phyloP scores from a whole-genome alignment of 2,888 invertebrate species.

The Micoletzkya japonica region DNA sequence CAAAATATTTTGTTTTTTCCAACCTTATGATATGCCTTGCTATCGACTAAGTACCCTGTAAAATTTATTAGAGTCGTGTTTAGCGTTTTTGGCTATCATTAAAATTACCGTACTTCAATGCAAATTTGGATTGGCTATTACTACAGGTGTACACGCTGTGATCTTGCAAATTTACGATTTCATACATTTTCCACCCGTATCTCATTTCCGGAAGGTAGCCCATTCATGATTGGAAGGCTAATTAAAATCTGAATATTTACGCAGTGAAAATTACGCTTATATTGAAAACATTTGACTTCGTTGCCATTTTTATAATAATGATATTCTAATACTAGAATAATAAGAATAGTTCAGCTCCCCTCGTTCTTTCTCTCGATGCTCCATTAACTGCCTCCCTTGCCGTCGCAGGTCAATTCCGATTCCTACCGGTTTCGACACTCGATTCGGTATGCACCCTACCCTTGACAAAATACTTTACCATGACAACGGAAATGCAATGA shows the following conservation, averaged over 20 bases:
- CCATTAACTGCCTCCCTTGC: constrained; percentile 10
- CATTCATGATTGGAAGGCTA: constrained; percentile 18
- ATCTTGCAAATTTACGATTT: no score
- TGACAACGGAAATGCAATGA: not conserved
- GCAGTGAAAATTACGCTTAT: not conserved
- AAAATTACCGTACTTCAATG: no score
- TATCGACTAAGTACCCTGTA: no score
- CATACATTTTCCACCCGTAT: no score
- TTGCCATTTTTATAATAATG: not conserved
- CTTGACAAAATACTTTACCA: not conserved
- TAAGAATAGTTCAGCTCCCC: constrained; percentile 4
- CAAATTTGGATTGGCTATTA: no score
- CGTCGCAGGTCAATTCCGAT: constrained; percentile 11
- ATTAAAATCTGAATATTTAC: constrained; percentile 20
- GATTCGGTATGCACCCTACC: not conserved
- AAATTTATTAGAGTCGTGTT: no score
- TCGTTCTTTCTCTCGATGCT: constrained; percentile 14
- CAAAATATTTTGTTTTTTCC: no score
- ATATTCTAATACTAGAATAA: not conserved
- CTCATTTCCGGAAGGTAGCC: no score
- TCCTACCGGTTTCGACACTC: constrained; percentile 19
- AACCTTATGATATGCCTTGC: no score
- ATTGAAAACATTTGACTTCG: not conserved
- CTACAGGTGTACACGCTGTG: no score
- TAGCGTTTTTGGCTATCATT: no score